Evolutionary conservation across 2,888 invertebrate genomes (phyloP), one percentile per base, ranked within the genome.

Genomic region (Resseliella maxima): DNA sequence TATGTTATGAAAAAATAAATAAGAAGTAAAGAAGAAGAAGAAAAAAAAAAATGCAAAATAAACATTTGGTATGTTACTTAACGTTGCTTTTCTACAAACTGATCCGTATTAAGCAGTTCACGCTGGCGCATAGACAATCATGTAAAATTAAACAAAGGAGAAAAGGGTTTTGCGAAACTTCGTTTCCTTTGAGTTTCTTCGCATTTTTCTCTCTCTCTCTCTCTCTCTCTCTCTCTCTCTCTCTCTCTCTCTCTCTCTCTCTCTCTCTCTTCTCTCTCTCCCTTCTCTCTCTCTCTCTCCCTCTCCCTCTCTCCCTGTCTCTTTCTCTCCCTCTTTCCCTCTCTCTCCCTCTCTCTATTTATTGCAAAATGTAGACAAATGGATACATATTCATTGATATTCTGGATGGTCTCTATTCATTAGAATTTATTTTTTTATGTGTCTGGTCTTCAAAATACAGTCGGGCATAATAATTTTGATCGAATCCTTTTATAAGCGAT

Each of bases 141-240:
- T 21, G 3, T 0, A 27, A 31, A 35, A 10, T 1, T 72, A 0
- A 31, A 72, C 35, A 72, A 31, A 31, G 15, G 35, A 41, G 41
- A 59, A 59, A 59, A 59, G 72, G 72, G 72, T 72, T n/a, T n/a
- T 18, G 72, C 72, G 15, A 72, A 72, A 72, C 72, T 72, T 72
- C 72, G 31, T 72, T 27, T 72, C 31, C 24, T 59, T 24, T 24
- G 24, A 59, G 3, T 24, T 1, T 59, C 5, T n/a, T 59, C 50
- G 10, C 21, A 2, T 50, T 18, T 50, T 12, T 41, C 41, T 50
- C 10, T 59, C 24, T 27, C 59, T 27, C 6, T n/a, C 27, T 59
- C 27, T 59, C 2, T 59, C 24, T 27, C 6, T 59, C 0, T 59
- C 5, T 59, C 8, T 72, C 15, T 72, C 2, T 5, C 31, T 27